These are phyloP conservation scores for Dichetophora obliterata DNA, from an alignment of 2,888 invertebrate genomes.

Conservation along the genomic window DNA sequence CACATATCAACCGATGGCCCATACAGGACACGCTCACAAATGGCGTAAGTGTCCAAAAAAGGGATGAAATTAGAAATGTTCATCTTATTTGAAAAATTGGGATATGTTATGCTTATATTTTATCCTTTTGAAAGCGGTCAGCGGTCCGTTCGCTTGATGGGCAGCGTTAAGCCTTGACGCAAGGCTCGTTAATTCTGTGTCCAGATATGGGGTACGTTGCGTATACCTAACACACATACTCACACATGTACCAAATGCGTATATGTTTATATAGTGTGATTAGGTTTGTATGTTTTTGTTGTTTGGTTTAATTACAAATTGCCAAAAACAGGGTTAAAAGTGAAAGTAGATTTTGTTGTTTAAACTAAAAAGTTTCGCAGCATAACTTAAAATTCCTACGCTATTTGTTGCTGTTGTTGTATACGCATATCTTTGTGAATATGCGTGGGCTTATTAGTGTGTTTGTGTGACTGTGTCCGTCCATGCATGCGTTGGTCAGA, in stretches of 20 bases:
- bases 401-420: not conserved
- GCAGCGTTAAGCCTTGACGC: constrained; percentile 41
- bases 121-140: constrained; percentile 46
- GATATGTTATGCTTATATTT: constrained; percentile 45
- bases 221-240: too few species aligned
- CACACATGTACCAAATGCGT: constrained; percentile 12
- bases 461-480: constrained; percentile 13
- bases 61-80: constrained; percentile 48
- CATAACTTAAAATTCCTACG: constrained; percentile 38
- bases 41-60: constrained; percentile 47
- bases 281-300: constrained; percentile 41
- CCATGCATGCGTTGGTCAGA: constrained; percentile 43
- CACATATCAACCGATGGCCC: constrained; percentile 17
- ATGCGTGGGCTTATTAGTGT: not conserved
- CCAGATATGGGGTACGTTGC: constrained; percentile 44
- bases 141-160: constrained; percentile 46
- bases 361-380: constrained; percentile 41
- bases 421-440: not conserved
- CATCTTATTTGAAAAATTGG: constrained; percentile 49
- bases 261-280: not conserved
- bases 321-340: constrained; percentile 50
- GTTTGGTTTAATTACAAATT: constrained; percentile 51
- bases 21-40: constrained; percentile 3
- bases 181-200: constrained; percentile 46
- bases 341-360: constrained; percentile 50